Base-by-base conservation (phyloP, 1,140 invertebrate species). In the Aphelenchoides fujianensis region DNA sequence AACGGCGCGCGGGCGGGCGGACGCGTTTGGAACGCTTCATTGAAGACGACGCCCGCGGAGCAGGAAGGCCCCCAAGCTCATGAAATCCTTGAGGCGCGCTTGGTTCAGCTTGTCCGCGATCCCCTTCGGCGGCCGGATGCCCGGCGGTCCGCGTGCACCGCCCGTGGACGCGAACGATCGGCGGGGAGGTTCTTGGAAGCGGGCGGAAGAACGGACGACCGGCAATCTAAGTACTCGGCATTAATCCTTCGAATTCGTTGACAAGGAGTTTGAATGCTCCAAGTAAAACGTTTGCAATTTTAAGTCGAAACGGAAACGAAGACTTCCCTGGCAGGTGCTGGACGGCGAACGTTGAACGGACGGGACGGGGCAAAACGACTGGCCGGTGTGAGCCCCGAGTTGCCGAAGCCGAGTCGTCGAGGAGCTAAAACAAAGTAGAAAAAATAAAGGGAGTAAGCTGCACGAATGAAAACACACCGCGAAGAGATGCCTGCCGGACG, bases 21-120 rank as follows among this genome's bases (percentile, higher is more conserved):
- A n/a, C n/a, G n/a, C n/a, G n/a, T n/a, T n/a, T 48, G 12, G 12
- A 48, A 48, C 41, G 41, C 12, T 48, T 48, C 41, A 48, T 48
- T 48, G 41, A 48, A 48, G 41, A 16, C 41, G 41, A 23, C 41
- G 41, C 12, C 23, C 23, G 41, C 41, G 41, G 5, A 59, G 19
- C 7, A 59, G 55, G 7, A 7, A 19, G 12, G 5, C 19, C 34
- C 55, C 55, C 55, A 59, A 19, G 5, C 5, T 7, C 55, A 59
- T 59, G 55, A 59, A 59, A 19, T 59, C 55, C 55, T 59, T 59
- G 12, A 59, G 23, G 7, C 55, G 5, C 7, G 55, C 55, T 59
- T 19, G 5, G 23, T 59, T 59, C 55, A 59, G 19, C 34, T 19
- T 5, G 19, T 59, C 55, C 12, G 55, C 55, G 5, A 59, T 59